A percentile compares a stretch with the other conserved stretches of the same genome.
Evolutionary conservation across 2,888 invertebrate genomes (phyloP).

Genomic region (Halictus quadricinctus): DNA sequence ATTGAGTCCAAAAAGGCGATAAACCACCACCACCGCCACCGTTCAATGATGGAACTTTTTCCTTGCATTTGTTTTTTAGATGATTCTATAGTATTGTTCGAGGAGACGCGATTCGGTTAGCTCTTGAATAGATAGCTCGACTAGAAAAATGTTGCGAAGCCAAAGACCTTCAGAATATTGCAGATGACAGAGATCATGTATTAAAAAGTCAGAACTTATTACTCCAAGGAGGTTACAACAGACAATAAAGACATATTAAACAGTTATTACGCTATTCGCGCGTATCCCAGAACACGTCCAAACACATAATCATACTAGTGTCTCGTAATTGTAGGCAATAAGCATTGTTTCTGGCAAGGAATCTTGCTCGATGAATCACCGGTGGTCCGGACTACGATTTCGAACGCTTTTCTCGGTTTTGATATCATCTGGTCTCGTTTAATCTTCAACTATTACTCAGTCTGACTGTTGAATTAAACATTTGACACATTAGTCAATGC

Average conservation of each 20-base stretch:
- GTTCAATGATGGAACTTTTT: too few relatives aligned
- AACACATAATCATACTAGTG: background rate
- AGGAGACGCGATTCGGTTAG: too few relatives aligned
- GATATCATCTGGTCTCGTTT: background rate
- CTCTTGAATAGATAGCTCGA: too few relatives aligned
- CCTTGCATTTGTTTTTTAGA: too few relatives aligned
- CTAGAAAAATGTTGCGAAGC: background rate
- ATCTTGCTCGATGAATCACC: slow-evolving; percentile 7
- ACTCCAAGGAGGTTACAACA: background rate
- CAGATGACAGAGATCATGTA: background rate
- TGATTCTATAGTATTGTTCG: too few relatives aligned
- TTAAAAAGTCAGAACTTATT: background rate
- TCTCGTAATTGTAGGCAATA: slow-evolving; percentile 22
- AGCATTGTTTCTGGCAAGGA: slow-evolving; percentile 26
- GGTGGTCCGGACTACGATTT: background rate
- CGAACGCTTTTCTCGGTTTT: background rate
- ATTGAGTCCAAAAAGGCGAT: too few relatives aligned
- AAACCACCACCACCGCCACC: too few relatives aligned
- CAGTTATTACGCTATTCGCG: slow-evolving; percentile 12
- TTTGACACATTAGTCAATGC: too few relatives aligned
- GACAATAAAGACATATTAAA: background rate
- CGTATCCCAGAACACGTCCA: background rate
- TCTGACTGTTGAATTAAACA: too few relatives aligned
- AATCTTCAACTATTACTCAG: background rate
- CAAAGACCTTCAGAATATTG: background rate